Percentiles rank a stretch among this genome's conserved stretches.
These are phyloP conservation scores for Coelopa pilipes DNA, from an alignment of 2,888 invertebrate species.

Conservation along the genomic window DNA sequence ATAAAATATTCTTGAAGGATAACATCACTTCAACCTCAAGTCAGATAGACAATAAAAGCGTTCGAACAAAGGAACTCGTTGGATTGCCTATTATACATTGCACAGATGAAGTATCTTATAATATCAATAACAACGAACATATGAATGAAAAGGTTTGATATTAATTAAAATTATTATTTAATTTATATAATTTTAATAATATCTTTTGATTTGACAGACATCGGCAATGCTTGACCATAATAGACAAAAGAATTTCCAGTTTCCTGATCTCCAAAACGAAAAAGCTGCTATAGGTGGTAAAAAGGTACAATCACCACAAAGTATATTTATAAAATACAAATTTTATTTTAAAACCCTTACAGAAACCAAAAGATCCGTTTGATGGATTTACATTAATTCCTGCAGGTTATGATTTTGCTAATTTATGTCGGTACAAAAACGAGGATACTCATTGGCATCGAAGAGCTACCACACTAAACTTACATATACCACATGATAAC, in stretches of 20 bases:
- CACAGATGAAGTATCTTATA: no score
- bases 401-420: slow-evolving; percentile 52
- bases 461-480: slow-evolving; percentile 49
- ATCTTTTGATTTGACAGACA: background rate
- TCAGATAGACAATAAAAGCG: background rate
- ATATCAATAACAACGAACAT: no score
- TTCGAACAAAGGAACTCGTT: no score
- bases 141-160: no score
- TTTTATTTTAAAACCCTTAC: slow-evolving; percentile 1
- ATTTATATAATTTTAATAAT: no score
- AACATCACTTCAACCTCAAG: background rate
- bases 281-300: background rate
- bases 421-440: slow-evolving; percentile 45
- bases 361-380: slow-evolving; percentile 36
- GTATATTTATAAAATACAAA: background rate
- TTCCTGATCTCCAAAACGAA: background rate
- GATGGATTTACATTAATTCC: slow-evolving; percentile 49
- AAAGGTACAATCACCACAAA: background rate
- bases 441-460: slow-evolving; percentile 54
- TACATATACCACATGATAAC: slow-evolving; percentile 43
- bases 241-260: background rate
- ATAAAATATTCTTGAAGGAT: background rate
- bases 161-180: no score
- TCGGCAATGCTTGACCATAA: background rate
- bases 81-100: no score